Base-by-base conservation (phyloP, 2,113 vertebrate species). In the Phalacrocorax aristotelis region DNA sequence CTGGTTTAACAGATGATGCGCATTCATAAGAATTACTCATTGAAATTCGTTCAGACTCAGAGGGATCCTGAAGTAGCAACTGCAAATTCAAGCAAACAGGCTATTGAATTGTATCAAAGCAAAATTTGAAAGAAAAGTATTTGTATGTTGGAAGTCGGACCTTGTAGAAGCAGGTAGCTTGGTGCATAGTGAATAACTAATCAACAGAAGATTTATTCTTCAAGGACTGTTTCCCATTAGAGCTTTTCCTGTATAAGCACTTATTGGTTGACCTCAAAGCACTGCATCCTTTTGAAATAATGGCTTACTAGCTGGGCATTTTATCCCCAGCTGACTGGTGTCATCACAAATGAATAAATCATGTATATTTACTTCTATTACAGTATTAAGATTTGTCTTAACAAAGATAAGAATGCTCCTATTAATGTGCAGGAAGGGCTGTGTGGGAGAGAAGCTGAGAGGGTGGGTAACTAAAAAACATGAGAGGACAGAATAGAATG, bases 201-300 rank as follows among this genome's bases (percentile, higher is more conserved):
- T 88, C 60, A 86, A 81, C 65, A 78, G 49, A 66, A 46, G 62
- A 75, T 84, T 76, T 30, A 21, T 8, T 36, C 64, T 92, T 89
- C 90, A 89, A 83, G 83, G 40, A 25, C 29, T 83, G 54, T 49
- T 93, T 89, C 36, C 52, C 55, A 51, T 75, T 70, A 85, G 66
- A 82, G 34, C 20, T 93, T 91, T 82, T 60, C 68, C 68, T 91
- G 69, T 61, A 51, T 89, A 87, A 95, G 93, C 77, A 90, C 29
- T 96, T 94, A n/a, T 3, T 77, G 66, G 46, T 36, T 92, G 86
- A 85, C 80, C 90, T 84, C 72, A 88, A 62, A 96, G 52, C 65
- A 90, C 65, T 79, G 34, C 49, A 87, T 85, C 75, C 30, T 66
- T 92, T 77, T 94, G 90, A 94, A 94, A 89, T 78, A 84, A 38